Base-by-base conservation (phyloP, 2,797 vertebrate species). In the Uromys caudimaculatus region DNA sequence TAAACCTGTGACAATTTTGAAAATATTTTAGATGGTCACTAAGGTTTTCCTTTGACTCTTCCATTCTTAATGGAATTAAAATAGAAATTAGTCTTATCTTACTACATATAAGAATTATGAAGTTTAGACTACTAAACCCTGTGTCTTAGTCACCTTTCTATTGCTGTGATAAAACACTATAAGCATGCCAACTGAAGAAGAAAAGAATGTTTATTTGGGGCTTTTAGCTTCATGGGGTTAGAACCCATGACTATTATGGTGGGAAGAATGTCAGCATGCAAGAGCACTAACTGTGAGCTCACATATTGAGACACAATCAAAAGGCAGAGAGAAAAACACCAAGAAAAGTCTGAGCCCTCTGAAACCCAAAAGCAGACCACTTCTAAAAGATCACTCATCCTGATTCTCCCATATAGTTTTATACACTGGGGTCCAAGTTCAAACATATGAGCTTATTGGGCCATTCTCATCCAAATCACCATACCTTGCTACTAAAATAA, bases 61-160 rank as follows among this genome's bases (percentile, higher is more conserved):
- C 44, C 13, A 62, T 52, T 81, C 94, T 64, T 93, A 79, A 47
- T 38, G 60, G 54, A 35, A 67, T 67, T 35, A 67, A 67, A 35
- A 32, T 62, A 83, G 78, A 84, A 94, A 95, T 78, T 82, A 86
- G 23, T 12, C 41, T 90, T 81, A 29, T 84, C 5, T 77, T 73
- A 78, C 47, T 67, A 78, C 84, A 17, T 11, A 71, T 82, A 24
- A 73, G 4, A 96, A 69, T 89, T 62, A 23, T 77, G 67, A 88
- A 60, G 90, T 94, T 54, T 89, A 35, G 50, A 82, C 88, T 76
- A 13, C 21, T 89, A 83, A 60, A 79, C 9, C 9, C 88, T 60
- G 14, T 83, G 38, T 62, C 24, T 44, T 83, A 62, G 38, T 62
- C 10, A 19, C 27, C 17, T 41, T 60, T 58, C 13, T n/a, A 10